These are phyloP conservation scores for Brachionus plicatilis DNA, from an alignment of 1,140 invertebrate genomes.

Conservation along the genomic window DNA sequence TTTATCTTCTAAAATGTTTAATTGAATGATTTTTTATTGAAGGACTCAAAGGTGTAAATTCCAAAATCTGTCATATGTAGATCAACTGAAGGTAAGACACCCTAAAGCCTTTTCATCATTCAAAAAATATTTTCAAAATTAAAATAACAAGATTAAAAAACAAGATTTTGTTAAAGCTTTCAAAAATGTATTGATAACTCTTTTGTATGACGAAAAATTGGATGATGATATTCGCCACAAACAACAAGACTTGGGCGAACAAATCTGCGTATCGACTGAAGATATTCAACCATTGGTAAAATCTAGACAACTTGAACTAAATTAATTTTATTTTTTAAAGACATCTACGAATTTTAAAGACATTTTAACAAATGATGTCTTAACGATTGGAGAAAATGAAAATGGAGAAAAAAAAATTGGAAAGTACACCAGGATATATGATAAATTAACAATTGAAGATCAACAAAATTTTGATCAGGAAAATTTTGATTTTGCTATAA, in stretches of 20 bases:
- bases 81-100: background rate
- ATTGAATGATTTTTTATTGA: background rate
- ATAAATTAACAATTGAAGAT: background rate
- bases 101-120: background rate
- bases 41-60: background rate
- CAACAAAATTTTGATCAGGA: background rate
- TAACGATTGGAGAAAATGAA: background rate
- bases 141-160: constrained; percentile 15
- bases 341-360: background rate
- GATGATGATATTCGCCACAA: background rate
- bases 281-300: background rate
- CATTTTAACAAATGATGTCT: background rate
- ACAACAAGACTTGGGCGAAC: background rate
- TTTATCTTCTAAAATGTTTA: background rate
- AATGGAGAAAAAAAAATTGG: background rate
- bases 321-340: background rate
- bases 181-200: constrained; percentile 28
- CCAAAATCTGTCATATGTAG: background rate
- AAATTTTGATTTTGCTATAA: background rate
- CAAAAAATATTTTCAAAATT: background rate
- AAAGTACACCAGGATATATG: background rate
- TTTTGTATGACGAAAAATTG: constrained; percentile 33
- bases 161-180: constrained; percentile 3
- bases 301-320: background rate
- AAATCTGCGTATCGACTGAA: background rate